Conservation (phyloP, 1,140 invertebrate genomes). For the silkworm (Bombyx mori) region ASM3026992v2 NC_085107.1:18451501-18452000, state of each 20-base stretch:
- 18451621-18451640: background rate
- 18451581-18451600: background rate
- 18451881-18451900: too few species aligned
- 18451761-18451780: too few species aligned
- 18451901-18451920: too few species aligned
- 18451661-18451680: background rate
- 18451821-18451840: too few species aligned
- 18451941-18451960: too few species aligned
- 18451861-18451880: too few species aligned
- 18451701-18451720: background rate
- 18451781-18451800: too few species aligned
- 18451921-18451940: too few species aligned
- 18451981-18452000: background rate
- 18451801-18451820: too few species aligned
- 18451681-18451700: background rate
- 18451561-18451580: constrained; percentile 1
- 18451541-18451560: constrained; percentile 1
- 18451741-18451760: too few species aligned
- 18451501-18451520: background rate
- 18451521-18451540: constrained; percentile 1
- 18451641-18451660: background rate
- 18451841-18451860: too few species aligned
- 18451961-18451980: too few species aligned
- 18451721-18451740: background rate
- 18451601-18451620: background rate